Base-by-base conservation (phyloP, 2,888 invertebrate genomes). In the Tolmerus cingulatus region DNA sequence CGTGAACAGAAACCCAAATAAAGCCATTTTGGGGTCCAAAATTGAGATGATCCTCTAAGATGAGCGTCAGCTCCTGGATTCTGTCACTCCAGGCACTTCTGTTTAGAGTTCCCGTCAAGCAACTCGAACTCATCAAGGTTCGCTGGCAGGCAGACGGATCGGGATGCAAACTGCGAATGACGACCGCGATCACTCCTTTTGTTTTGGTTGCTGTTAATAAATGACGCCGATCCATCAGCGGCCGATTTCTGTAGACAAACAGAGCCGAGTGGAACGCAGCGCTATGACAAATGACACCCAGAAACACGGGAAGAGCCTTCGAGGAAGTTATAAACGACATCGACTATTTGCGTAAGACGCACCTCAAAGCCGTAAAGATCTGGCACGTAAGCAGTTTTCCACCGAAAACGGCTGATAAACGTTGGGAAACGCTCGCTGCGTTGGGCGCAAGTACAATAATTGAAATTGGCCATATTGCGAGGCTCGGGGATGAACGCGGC, bases 141-240 rank as follows among this genome's bases (percentile, higher is more conserved):
- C 66, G 1, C 37, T 76, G 19, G 46, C 34, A 74, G 87, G 74
- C 87, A 85, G 88, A 87, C 76, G 78, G 86, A 87, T 87, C 86
- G 86, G 86, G 81, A 87, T 43, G 87, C 87, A 88, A 88, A 88
- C 86, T 85, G 85, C 87, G 84, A 88, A 88, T 88, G 88, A 88
- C 87, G 87, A 85, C 46, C 76, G 84, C 43, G 55, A 23, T 66
- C 51, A 77, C 55, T 84, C 34, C 43, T 30, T 43, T 77, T 46
- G 85, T 57, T 51, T 87, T 87, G 78, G 43, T 78, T 76, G 55
- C 74, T 51, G n/a, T 66, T 79, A 88, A 88, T 87, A 86, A 87
- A 88, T 86, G 88, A 88, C 87, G 86, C 82, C 81, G 87, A 88
- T 87, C 87, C 87, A 86, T 88, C 88, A 88, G 87, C 87, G 86